Conservation (phyloP, 64 coral and sea anemone species). For the Pocillopora damicornis region DNA sequence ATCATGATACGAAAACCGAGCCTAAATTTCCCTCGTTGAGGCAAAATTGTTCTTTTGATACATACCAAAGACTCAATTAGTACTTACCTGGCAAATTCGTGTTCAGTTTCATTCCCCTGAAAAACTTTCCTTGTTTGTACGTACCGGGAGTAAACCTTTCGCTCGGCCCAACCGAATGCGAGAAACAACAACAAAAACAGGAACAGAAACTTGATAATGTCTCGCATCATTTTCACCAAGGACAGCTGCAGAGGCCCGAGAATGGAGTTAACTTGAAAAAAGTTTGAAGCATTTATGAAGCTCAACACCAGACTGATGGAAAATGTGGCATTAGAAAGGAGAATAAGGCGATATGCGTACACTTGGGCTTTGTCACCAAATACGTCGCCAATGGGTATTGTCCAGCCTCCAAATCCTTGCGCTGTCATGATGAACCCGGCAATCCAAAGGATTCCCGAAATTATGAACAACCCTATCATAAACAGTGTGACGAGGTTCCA, state of each 20-base stretch:
- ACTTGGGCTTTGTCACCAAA: background rate
- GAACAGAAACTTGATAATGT: slow-evolving; percentile 81
- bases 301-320: slow-evolving; percentile 54
- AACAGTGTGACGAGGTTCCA: slow-evolving; percentile 74
- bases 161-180: slow-evolving; percentile 65
- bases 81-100: slow-evolving; percentile 64
- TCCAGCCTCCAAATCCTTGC: background rate
- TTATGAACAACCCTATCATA: slow-evolving; percentile 62
- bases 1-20: no score
- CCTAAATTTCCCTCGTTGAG: no score
- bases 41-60: no score
- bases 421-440: slow-evolving; percentile 41
- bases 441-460: slow-evolving; percentile 67
- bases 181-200: slow-evolving; percentile 78
- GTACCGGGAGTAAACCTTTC: slow-evolving; percentile 80
- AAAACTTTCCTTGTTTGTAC: slow-evolving; percentile 52
- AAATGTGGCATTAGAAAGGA: slow-evolving; percentile 73
- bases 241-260: slow-evolving; percentile 77
- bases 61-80: no score
- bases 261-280: slow-evolving; percentile 65
- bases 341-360: slow-evolving; percentile 35
- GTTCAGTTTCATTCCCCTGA: slow-evolving; percentile 11
- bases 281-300: slow-evolving; percentile 60
- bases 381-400: slow-evolving; percentile 9
- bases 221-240: slow-evolving; percentile 61